phyloP scores from a whole-genome alignment of 2,888 invertebrate genomes.

The Protophormia terraenovae region DNA sequence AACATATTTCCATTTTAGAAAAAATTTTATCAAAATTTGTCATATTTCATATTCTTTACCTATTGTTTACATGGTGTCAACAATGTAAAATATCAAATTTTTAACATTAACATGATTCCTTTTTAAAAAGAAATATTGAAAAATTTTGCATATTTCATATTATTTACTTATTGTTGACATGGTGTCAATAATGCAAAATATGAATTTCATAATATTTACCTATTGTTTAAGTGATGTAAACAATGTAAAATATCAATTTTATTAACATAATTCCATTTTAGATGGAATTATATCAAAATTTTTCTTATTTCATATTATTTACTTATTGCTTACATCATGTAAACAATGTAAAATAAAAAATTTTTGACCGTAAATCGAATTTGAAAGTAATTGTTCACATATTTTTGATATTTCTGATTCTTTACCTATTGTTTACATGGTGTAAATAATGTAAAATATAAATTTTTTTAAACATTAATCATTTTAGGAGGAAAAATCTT shows the following conservation, averaged over 20 bases:
- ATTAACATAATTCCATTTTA: too few species aligned
- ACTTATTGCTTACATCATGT: not conserved
- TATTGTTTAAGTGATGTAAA: not conserved
- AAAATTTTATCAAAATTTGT: not conserved
- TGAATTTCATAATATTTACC: not conserved
- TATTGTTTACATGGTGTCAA: constrained; percentile 6
- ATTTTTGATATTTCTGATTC: too few species aligned
- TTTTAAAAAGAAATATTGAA: too few species aligned
- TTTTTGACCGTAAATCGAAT: too few species aligned
- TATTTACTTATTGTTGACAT: not conserved
- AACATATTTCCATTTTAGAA: not conserved
- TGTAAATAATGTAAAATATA: not conserved
- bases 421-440: not conserved
- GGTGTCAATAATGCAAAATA: not conserved
- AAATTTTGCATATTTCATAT: not conserved
- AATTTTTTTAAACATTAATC: not conserved
- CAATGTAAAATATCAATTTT: too few species aligned
- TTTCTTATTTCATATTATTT: not conserved
- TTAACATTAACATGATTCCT: not conserved
- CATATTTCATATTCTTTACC: not conserved
- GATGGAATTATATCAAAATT: not conserved
- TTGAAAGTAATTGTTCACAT: too few species aligned
- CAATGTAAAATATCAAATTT: not conserved
- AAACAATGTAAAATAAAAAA: not conserved
- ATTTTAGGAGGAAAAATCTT: not conserved